Evolutionary conservation across 1,140 invertebrate species (phyloP).

Genomic region (Hylaeus volcanicus): DNA sequence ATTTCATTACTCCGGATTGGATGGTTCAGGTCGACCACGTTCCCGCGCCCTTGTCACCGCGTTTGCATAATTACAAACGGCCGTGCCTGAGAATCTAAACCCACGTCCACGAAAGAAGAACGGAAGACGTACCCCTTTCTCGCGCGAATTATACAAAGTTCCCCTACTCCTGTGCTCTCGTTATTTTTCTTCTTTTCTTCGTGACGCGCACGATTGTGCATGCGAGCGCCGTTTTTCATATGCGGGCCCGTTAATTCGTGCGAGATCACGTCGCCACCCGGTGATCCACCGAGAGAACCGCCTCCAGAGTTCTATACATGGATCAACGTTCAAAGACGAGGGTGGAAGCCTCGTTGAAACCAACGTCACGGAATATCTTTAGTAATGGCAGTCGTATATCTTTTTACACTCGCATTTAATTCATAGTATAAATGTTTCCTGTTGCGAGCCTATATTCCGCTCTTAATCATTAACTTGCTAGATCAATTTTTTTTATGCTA

Average conservation of each 20-base stretch:
- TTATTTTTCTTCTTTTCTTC: constrained; percentile 47
- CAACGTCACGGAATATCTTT: not conserved
- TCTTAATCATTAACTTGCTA: no score
- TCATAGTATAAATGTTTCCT: no score
- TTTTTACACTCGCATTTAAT: not conserved
- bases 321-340: constrained; percentile 15
- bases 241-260: constrained; percentile 72
- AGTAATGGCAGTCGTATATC: not conserved
- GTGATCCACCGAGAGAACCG: constrained; percentile 20
- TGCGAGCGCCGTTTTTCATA: constrained; percentile 57
- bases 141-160: constrained; percentile 45
- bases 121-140: constrained; percentile 68
- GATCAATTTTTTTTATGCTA: no score
- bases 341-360: not conserved
- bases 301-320: constrained; percentile 6
- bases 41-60: constrained; percentile 43
- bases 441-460: no score
- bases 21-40: constrained; percentile 6
- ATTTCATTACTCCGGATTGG: not conserved
- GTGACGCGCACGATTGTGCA: constrained; percentile 34
- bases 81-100: constrained; percentile 67
- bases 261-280: constrained; percentile 71
- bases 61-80: constrained; percentile 72
- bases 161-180: constrained; percentile 10
- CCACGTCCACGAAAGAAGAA: constrained; percentile 54